Base-by-base conservation (phyloP, 2,888 invertebrate species). In the Nemotelus pantherinus region DNA sequence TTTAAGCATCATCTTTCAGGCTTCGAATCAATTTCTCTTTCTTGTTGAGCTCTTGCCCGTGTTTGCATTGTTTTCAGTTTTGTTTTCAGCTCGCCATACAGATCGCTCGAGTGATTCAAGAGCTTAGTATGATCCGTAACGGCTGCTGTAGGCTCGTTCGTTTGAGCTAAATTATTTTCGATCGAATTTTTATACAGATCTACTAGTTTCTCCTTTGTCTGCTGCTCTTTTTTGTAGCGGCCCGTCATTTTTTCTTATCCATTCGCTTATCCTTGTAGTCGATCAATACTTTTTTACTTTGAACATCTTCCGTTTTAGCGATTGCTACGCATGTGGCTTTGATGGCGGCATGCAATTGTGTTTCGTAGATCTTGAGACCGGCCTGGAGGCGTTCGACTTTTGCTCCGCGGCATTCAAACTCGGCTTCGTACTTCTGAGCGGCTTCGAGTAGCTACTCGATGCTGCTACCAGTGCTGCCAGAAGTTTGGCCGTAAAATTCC, bases 271-370 rank as follows among this genome's bases (percentile, higher is more conserved):
- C 96, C 82, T 93, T 94, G 85, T 92, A 93, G 83, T 93, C 93
- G 43, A 95, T 86, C 9, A 92, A 90, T 77, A 94, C 89, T 87
- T 95, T 94, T 85, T 93, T 93, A 80, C 94, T 93, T 82, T 93
- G 91, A 57, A 95, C 90, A 87, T 96, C 96, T 86, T 95, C 94
- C 78, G 92, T 89, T 81, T 93, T 90, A 4, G 93, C 91, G 71
- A 95, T 86, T 0, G 95, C 94, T 87, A 95, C 94, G 88, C 94
- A 95, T 88, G 96, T 96, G 2, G 93, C 91, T 82, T 92, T 90
- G 79, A 95, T 92, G 43, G 95, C 93, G 71, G 90, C 86, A 82
- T 93, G 91, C 53, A 97, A 86, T 86, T 95, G 95, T 81, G 91
- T 90, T n/a, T 93, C 91, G 75, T 95, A 87, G 2, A 91, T 88